Evolutionary conservation across 2,888 invertebrate species (phyloP).

Genomic region (Aphodius granarius): DNA sequence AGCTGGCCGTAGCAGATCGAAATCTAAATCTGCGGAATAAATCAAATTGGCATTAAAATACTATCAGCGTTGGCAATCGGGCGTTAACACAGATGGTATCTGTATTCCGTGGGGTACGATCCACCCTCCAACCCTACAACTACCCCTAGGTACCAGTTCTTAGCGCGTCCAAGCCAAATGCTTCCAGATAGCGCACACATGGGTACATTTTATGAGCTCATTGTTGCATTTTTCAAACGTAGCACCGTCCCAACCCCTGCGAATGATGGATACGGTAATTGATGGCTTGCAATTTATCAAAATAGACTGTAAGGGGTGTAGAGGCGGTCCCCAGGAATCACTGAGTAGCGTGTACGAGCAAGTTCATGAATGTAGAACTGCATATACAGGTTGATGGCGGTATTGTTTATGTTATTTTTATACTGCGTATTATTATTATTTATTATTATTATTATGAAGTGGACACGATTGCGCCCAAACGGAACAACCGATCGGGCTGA

Average conservation of each 20-base stretch:
- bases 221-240: slow-evolving; percentile 21
- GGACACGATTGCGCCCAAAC: too few species aligned
- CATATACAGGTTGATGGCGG: neutral
- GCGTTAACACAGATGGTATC: slow-evolving; percentile 54
- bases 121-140: neutral
- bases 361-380: neutral
- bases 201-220: slow-evolving; percentile 9
- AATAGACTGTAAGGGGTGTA: neutral
- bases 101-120: slow-evolving; percentile 1
- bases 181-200: slow-evolving; percentile 21
- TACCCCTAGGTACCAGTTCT: neutral
- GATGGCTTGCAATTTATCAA: slow-evolving; percentile 29
- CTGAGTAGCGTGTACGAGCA: neutral
- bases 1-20: slow-evolving; percentile 19
- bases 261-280: slow-evolving; percentile 7
- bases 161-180: slow-evolving; percentile 6
- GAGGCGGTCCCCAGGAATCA: neutral
- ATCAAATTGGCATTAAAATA: slow-evolving; percentile 51
- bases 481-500: too few species aligned
- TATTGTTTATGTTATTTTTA: neutral
- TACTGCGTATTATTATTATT: neutral
- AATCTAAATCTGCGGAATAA: slow-evolving; percentile 43
- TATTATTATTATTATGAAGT: too few species aligned
- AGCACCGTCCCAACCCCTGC: slow-evolving; percentile 21
- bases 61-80: slow-evolving; percentile 49